Evolutionary conservation across 2,113 vertebrate species (phyloP), one percentile per base, ranked within the genome.

Genomic region (Salvator merianae): DNA sequence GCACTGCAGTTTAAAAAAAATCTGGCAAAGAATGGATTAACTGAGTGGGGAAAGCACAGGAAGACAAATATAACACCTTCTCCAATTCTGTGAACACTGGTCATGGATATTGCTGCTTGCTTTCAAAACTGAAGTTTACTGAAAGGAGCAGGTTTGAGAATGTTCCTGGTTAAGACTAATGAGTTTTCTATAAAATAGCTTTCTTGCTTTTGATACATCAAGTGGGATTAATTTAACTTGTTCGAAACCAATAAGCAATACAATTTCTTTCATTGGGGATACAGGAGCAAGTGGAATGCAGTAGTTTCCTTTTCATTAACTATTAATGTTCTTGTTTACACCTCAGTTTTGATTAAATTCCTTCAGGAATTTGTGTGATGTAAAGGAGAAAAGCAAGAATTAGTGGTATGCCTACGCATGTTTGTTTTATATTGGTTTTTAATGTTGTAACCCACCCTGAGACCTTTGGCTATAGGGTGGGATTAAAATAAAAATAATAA

Each of bases 201-300:
- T 63, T 62, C n/a, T 72, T 62, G 55, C 68, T 79, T 84, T 72
- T 71, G 53, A 79, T 43, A 72, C n/a, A 43, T 65, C 36, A 63
- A 71, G 68, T 72, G 77, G 70, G 13, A 79, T 63, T 84, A 84
- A 84, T 79, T 84, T 79, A 79, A 79, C 68, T 63, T 34, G 55
- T 84, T 84, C 68, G 53, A 84, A 22, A 50, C 83, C 68, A 84
- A 63, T 79, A 79, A 82, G n/a, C 76, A 84, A 47, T 63, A 34
- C 50, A 34, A 79, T 84, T 79, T 79, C 7, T 79, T 63, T 72
- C 76, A 43, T 79, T 24, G 32, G 68, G 26, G 53, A 47, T 43
- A 72, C 2, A 22, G 83, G 3, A 77, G 69, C 32, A 71, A 71
- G 50, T 40, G 75, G 36, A 3, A 43, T 70, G 47, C 8, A 14